Base-by-base conservation (phyloP, 2,113 vertebrate species). In the human region DNA sequence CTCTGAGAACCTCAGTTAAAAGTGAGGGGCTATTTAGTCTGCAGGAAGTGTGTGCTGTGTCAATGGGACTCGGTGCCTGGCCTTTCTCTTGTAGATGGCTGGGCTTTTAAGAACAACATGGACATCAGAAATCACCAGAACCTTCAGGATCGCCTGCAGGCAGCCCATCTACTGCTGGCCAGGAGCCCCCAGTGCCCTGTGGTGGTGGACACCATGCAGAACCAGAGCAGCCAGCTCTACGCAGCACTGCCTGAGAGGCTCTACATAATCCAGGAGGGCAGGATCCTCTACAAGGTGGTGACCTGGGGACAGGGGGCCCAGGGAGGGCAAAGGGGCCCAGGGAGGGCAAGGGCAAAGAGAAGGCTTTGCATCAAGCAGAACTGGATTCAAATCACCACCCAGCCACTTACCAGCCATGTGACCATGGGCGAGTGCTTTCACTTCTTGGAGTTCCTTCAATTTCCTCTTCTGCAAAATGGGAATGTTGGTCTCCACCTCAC, bases 61-160 rank as follows among this genome's bases (percentile, higher is more conserved):
- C 52, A 38, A 8, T 43, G 12, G 9, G 45, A 23, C 17, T 43
- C n/a, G 8, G 64, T 76, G n/a, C 78, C 48, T 1, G 93, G 5
- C 89, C 96, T 97, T 87, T 89, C 61, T 92, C 12, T 97, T 93
- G 66, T 88, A 99, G 99, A 99, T 95, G 99, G 98, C 90, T 99
- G 99, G 99, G 99, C 99, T 96, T 99, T 99, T 95, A 97, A 96
- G 97, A 99, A 99, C 98, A 99, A 99, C 10, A 40, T 99, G 45
- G 87, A 99, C 92, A 99, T 99, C 98, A 99, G 98, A 78, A 98
- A 98, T 82, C 99, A 99, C 98, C 98, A 27, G 97, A 99, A 93
- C 98, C 98, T 99, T 78, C 98, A 99, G 97, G 99, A 99, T 25
- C 98, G 99, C 87, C 98, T 99, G 95, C 96, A 12, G 13, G 99